Evolutionary conservation across 2,113 vertebrate genomes (phyloP).

Genomic region (Peromyscus maniculatus): DNA sequence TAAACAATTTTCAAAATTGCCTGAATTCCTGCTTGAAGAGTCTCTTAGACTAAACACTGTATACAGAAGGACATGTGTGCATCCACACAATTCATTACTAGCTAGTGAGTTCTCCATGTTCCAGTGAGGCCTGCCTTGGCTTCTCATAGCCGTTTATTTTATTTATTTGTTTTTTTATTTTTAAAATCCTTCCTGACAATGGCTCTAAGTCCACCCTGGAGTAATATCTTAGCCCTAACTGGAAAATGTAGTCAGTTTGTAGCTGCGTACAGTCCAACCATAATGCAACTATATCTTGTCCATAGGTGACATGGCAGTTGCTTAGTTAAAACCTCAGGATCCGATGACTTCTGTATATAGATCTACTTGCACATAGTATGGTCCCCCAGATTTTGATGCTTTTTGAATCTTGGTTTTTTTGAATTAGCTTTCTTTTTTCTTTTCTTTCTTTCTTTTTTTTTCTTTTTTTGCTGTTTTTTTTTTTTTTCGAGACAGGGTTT

Average conservation of each 20-base stretch:
- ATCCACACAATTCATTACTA: neutral
- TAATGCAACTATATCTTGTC: neutral
- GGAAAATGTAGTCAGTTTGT: neutral
- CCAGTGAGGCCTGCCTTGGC: neutral
- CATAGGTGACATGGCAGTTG: neutral
- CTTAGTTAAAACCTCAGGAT: neutral
- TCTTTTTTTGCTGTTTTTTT: too few species aligned
- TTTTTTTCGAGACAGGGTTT: too few species aligned
- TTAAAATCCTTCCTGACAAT: neutral
- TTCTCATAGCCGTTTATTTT: neutral
- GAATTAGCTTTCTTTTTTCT: neutral
- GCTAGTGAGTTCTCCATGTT: neutral
- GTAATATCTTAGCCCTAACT: neutral
- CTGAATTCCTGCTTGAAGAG: neutral
- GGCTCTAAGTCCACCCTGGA: neutral
- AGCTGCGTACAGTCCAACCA: neutral
- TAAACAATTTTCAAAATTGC: neutral
- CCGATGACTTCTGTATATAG: neutral
- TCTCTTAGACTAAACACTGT: neutral
- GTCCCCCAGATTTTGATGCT: neutral
- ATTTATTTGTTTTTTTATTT: neutral
- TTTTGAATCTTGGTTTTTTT: slow-evolving; percentile 5
- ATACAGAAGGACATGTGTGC: neutral
- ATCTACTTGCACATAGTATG: neutral
- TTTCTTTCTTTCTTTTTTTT: too few species aligned